Evolutionary conservation across 2,113 vertebrate genomes (phyloP), one percentile per base, ranked within the genome.

Genomic region (Jaculus jaculus): DNA sequence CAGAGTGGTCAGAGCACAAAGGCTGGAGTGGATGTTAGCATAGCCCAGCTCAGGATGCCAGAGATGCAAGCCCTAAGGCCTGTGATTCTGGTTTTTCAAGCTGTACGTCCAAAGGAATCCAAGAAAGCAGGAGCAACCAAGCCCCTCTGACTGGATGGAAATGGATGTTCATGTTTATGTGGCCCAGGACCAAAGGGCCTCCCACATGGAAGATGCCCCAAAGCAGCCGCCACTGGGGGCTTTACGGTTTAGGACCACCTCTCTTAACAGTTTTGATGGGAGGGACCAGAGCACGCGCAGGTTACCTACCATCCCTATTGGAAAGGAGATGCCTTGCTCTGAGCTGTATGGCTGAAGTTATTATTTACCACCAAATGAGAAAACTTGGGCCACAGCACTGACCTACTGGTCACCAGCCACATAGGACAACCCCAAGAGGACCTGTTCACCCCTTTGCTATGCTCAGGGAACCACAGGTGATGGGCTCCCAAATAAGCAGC

Each of bases 111-210:
- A 23, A 61, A 75, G 66, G 61, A 3, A 32, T n/a, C 11, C 0
- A 1, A 47, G 75, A 61, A 51, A 34, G 39, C 7, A 32, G 39
- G 28, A 10, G 18, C 20, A 11, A 42, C 21, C 16, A 10, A 3
- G 32, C 0, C 51, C 66, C n/a, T 65, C 32, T 1, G 0, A 8
- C 42, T 47, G 61, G 30, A 28, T 87, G 82, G 60, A 18, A 9
- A 26, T 1, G 1, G n/a, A 15, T 2, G 42, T 30, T 13, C 1
- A 0, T 0, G 34, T 87, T 6, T 77, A 21, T 8, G 21, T 0
- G 1, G 73, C 23, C 66, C 65, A 66, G 75, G 0, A 2, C 65
- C 61, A 5, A 13, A 30, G 10, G 11, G n/a, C 61, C 34, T 23
- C 84, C 73, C 17, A 42, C 0, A 0, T 0, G 13, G 34, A 84